A percentile compares a stretch with the other conserved stretches of the same genome.
Evolutionary conservation across 2,888 invertebrate species (phyloP).

Genomic region (Ichneumoninae sp.): DNA sequence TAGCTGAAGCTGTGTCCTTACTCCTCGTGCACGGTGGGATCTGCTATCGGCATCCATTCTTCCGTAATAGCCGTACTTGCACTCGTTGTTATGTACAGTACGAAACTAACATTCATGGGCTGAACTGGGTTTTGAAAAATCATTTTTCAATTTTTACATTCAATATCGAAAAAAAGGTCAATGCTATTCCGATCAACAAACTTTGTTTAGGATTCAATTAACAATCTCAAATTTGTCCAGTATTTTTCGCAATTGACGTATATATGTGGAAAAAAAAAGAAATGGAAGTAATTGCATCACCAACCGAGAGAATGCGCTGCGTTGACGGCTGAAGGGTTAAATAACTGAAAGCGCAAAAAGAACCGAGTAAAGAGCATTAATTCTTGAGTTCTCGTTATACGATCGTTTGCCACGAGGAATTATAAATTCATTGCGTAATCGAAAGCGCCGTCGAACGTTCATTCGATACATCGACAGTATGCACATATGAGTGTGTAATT

Average conservation of each 20-base stretch:
- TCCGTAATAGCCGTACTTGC: background rate
- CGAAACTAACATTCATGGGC: background rate
- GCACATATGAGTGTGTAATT: background rate
- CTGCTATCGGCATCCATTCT: background rate
- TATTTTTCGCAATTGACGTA: too few species aligned
- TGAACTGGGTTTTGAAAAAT: background rate
- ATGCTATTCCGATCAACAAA: too few species aligned
- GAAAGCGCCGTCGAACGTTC: constrained; percentile 7
- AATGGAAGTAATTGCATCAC: too few species aligned
- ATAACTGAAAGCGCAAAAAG: background rate
- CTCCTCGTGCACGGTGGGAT: background rate
- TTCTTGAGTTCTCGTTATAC: background rate
- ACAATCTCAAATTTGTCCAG: too few species aligned
- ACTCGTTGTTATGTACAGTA: background rate
- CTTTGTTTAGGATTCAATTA: too few species aligned
- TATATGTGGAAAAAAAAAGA: too few species aligned
- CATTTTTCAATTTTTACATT: too few species aligned
- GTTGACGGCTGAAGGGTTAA: too few species aligned
- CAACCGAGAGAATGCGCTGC: too few species aligned
- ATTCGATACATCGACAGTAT: background rate
- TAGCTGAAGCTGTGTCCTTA: background rate
- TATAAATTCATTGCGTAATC: constrained; percentile 17
- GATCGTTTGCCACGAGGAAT: background rate
- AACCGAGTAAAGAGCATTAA: background rate
- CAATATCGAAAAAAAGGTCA: too few species aligned